These are phyloP conservation scores for Phymorhynchus buccinoides DNA, from an alignment of 1,140 invertebrate genomes.

Conservation along the genomic window DNA sequence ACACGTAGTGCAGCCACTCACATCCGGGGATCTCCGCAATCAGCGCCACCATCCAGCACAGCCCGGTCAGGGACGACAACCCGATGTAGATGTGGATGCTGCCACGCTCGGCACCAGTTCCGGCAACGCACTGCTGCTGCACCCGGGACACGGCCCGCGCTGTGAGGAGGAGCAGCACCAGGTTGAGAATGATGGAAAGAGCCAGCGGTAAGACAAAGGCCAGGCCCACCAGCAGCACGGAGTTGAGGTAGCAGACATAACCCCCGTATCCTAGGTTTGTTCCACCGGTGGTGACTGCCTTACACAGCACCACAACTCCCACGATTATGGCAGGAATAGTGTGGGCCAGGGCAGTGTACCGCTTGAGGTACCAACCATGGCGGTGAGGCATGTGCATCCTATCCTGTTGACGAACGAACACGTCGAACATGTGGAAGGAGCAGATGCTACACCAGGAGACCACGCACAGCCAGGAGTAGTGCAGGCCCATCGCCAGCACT, in stretches of 20 bases:
- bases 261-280: conserved; percentile 51
- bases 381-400: neutral
- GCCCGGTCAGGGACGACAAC: conserved; percentile 54
- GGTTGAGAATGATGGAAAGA: conserved; percentile 46
- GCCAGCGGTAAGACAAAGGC: conserved; percentile 55
- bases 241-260: conserved; percentile 50
- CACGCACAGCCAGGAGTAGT: conserved; percentile 91
- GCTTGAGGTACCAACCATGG: conserved; percentile 45
- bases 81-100: conserved; percentile 51
- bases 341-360: conserved; percentile 44
- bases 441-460: conserved; percentile 97
- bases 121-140: conserved; percentile 36
- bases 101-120: conserved; percentile 39
- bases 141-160: conserved; percentile 30
- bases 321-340: conserved; percentile 40
- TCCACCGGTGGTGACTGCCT: conserved; percentile 22
- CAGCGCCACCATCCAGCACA: conserved; percentile 57
- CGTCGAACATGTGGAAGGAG: conserved; percentile 78
- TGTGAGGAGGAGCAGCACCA: conserved; percentile 50
- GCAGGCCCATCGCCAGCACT: conserved; percentile 83
- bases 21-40: conserved; percentile 48
- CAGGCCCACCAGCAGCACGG: conserved; percentile 43
- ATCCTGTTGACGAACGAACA: conserved; percentile 71
- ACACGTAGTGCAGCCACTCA: conserved; percentile 74
- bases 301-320: conserved; percentile 35